Conservation (phyloP, 2,797 vertebrate species). For the Echeneis naucrates region DNA sequence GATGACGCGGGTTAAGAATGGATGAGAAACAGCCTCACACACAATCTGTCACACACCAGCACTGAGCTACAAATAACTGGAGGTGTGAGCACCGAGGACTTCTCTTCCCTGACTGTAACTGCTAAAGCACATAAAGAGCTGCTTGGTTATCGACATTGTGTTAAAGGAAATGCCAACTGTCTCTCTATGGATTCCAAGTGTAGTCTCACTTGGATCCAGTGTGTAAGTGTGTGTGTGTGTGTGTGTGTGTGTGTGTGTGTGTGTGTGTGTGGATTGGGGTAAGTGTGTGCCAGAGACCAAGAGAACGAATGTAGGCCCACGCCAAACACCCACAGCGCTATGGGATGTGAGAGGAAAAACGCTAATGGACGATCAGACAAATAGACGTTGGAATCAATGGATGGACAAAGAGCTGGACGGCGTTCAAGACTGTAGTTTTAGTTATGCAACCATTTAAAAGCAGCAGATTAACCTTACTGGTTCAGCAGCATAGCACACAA, state of each 20-base stretch:
- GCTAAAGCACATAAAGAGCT: slow-evolving; percentile 58
- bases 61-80: slow-evolving; percentile 53
- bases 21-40: slow-evolving; percentile 31
- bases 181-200: slow-evolving; percentile 62
- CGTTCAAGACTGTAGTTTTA: slow-evolving; percentile 36
- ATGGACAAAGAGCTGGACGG: slow-evolving; percentile 48
- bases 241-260: slow-evolving; percentile 18
- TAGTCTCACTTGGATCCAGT: slow-evolving; percentile 27
- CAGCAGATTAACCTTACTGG: slow-evolving; percentile 8
- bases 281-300: slow-evolving; percentile 39
- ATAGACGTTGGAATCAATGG: slow-evolving; percentile 55
- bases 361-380: slow-evolving; percentile 63
- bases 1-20: slow-evolving; percentile 1
- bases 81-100: slow-evolving; percentile 66
- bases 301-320: slow-evolving; percentile 59
- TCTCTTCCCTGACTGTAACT: slow-evolving; percentile 24
- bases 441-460: slow-evolving; percentile 58
- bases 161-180: slow-evolving; percentile 59
- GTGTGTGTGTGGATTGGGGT: slow-evolving; percentile 16
- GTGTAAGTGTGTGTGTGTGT: slow-evolving; percentile 21
- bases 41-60: slow-evolving; percentile 58
- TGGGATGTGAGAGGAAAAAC: slow-evolving; percentile 40
- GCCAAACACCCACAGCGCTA: slow-evolving; percentile 60
- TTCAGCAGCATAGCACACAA: not conserved
- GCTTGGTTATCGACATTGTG: slow-evolving; percentile 37